phyloP scores from a whole-genome alignment of 2,797 vertebrate genomes.

The Amphiprion clarkii region DNA sequence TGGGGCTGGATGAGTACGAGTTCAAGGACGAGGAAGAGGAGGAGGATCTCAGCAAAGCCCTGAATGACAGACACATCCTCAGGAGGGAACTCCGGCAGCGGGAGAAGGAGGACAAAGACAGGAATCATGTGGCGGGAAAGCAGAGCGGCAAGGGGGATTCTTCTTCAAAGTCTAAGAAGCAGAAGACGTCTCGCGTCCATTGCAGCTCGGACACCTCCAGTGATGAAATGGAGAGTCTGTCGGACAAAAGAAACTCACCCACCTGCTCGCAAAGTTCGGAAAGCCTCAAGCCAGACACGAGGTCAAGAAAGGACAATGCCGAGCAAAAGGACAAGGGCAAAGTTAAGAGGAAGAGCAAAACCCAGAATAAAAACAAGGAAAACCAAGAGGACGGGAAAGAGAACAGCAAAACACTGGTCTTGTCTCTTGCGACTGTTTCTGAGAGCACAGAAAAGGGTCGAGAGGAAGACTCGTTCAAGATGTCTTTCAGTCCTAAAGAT shows the following conservation, averaged over 20 bases:
- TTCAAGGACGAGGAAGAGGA: conserved; percentile 97
- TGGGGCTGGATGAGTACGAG: conserved; percentile 96
- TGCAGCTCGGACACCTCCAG: conserved; percentile 97
- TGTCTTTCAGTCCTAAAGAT: conserved; percentile 96
- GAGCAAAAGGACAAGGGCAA: conserved; percentile 97
- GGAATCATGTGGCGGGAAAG: conserved; percentile 89
- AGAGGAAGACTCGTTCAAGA: conserved; percentile 96
- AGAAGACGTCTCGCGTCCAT: conserved; percentile 90
- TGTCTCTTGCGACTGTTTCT: conserved; percentile 85
- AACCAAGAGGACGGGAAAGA: conserved; percentile 97
- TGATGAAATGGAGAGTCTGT: conserved; percentile 91
- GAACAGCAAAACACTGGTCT: conserved; percentile 91
- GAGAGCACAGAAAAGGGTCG: conserved; percentile 91
- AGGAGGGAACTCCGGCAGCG: conserved; percentile 92
- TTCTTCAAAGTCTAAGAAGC: conserved; percentile 92
- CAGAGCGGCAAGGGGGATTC: conserved; percentile 89
- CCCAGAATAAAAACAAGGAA: conserved; percentile 98
- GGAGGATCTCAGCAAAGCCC: conserved; percentile 92
- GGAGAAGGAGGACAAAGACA: conserved; percentile 90
- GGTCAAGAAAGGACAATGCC: conserved; percentile 89
- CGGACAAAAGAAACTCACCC: conserved; percentile 90
- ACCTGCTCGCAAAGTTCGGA: conserved; percentile 88
- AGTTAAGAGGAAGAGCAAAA: conserved; percentile 96
- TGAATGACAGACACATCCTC: conserved; percentile 94
- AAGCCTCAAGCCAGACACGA: conserved; percentile 86